Conservation (phyloP, 2,888 invertebrate genomes). For the Archips xylosteana region DNA sequence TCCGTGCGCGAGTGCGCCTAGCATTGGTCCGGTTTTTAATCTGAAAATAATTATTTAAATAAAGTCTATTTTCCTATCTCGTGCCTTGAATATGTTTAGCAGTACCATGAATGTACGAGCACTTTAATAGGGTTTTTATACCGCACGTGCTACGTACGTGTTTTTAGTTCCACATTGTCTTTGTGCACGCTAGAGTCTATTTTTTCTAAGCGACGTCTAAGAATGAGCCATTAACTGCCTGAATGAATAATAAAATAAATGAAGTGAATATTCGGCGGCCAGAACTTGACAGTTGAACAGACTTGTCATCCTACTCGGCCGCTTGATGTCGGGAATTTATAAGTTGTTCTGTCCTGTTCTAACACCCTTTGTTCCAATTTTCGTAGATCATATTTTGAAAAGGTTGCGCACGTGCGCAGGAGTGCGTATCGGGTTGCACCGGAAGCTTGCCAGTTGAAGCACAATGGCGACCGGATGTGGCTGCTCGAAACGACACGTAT, state of each 20-base stretch:
- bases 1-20: too few species aligned
- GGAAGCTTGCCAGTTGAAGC: slow-evolving; percentile 78
- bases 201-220: slow-evolving; percentile 40
- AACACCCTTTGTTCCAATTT: slow-evolving; percentile 69
- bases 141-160: slow-evolving; percentile 44
- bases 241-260: slow-evolving; percentile 40
- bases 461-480: slow-evolving; percentile 84
- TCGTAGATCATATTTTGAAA: slow-evolving; percentile 76
- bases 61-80: slow-evolving; percentile 20
- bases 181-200: slow-evolving; percentile 32
- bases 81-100: slow-evolving; percentile 21
- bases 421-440: slow-evolving; percentile 85
- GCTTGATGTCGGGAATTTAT: slow-evolving; percentile 32
- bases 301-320: slow-evolving; percentile 31
- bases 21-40: background rate
- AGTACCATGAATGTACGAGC: slow-evolving; percentile 5
- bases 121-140: slow-evolving; percentile 35
- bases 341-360: slow-evolving; percentile 50
- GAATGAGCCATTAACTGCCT: slow-evolving; percentile 43
- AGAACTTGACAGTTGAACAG: background rate
- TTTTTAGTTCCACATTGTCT: slow-evolving; percentile 49
- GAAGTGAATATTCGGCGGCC: slow-evolving; percentile 18
- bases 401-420: slow-evolving; percentile 85
- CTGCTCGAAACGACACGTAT: slow-evolving; percentile 83
- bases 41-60: slow-evolving; percentile 31